phyloP scores from a whole-genome alignment of 2,888 invertebrate species.

The Pandemis corylana region DNA sequence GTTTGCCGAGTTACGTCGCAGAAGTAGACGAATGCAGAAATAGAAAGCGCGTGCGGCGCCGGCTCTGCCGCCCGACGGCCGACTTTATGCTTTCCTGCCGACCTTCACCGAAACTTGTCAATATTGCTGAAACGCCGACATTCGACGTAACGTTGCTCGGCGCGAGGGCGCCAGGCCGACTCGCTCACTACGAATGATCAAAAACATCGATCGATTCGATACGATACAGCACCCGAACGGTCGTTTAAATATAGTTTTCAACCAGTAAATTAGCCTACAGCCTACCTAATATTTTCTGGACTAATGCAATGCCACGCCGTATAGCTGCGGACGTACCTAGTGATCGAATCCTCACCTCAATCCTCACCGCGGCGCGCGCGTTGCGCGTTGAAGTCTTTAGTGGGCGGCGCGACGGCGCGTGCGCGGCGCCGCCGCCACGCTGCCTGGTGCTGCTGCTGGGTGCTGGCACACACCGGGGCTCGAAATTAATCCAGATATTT shows the following conservation, averaged over 20 bases:
- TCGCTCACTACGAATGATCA: background rate
- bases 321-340: too few relatives aligned
- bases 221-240: too few relatives aligned
- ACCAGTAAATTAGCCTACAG: too few relatives aligned
- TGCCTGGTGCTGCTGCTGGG: background rate
- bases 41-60: slow-evolving; percentile 6
- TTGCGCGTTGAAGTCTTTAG: slow-evolving; percentile 16
- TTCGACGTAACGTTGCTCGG: background rate
- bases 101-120: slow-evolving; percentile 12
- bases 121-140: background rate
- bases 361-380: too few relatives aligned
- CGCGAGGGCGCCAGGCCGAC: background rate
- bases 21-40: slow-evolving; percentile 13
- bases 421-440: background rate
- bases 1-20: slow-evolving; percentile 10
- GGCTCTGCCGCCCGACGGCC: background rate
- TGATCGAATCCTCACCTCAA: too few relatives aligned
- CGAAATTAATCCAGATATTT: too few relatives aligned
- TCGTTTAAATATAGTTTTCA: too few relatives aligned
- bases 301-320: too few relatives aligned
- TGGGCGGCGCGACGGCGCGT: background rate
- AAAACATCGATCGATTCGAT: too few relatives aligned
- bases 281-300: too few relatives aligned
- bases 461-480: too few relatives aligned
- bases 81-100: slow-evolving; percentile 7